Evolutionary conservation across 1,140 invertebrate genomes (phyloP).

Genomic region (Cyphomyrmex costatus): DNA sequence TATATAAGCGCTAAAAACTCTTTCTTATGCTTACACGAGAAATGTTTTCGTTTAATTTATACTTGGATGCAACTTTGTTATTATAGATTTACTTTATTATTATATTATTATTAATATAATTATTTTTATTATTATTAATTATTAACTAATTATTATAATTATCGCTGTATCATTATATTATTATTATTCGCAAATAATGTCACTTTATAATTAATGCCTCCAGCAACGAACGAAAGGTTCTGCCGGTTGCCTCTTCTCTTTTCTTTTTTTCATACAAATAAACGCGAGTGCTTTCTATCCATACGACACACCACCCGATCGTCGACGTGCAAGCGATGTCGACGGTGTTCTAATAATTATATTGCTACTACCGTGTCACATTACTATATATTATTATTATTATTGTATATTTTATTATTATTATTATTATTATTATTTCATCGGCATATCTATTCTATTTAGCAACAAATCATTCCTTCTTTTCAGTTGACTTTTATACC

Average conservation of each 20-base stretch:
- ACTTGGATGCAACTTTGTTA: slow-evolving; percentile 79
- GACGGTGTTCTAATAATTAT: neutral
- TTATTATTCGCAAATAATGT: slow-evolving; percentile 49
- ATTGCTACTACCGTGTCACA: slow-evolving; percentile 49
- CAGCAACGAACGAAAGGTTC: neutral
- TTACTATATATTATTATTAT: slow-evolving; percentile 63
- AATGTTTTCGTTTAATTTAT: slow-evolving; percentile 84
- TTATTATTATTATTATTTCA: slow-evolving; percentile 51
- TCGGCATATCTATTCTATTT: slow-evolving; percentile 25
- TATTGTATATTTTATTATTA: slow-evolving; percentile 1
- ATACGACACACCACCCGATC: neutral
- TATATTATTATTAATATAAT: slow-evolving; percentile 76
- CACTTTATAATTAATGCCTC: slow-evolving; percentile 28
- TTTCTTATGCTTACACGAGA: slow-evolving; percentile 73
- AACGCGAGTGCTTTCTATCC: slow-evolving; percentile 43
- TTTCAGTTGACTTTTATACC: neutral
- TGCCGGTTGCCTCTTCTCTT: neutral
- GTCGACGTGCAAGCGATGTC: slow-evolving; percentile 12
- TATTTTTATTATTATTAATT: slow-evolving; percentile 73
- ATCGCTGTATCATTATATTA: slow-evolving; percentile 59
- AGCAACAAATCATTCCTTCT: slow-evolving; percentile 26
- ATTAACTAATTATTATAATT: slow-evolving; percentile 74
- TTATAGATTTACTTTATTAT: slow-evolving; percentile 80
- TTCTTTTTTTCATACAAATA: slow-evolving; percentile 9
- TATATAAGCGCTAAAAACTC: slow-evolving; percentile 76